phyloP scores from a whole-genome alignment of 2,113 vertebrate genomes.

The Cyprinodon variegatus region DNA sequence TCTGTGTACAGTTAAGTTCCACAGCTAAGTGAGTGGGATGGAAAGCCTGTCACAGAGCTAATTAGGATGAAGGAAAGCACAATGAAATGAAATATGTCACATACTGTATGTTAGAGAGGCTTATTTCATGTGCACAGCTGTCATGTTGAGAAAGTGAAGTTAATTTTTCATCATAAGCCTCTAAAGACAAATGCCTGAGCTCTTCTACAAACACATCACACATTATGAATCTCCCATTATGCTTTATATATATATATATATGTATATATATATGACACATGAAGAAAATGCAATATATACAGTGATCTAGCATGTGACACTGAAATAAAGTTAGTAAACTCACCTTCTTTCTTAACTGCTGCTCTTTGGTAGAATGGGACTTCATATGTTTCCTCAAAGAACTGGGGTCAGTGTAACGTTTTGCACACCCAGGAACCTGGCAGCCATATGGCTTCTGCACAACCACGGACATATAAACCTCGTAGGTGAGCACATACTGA shows the following conservation, averaged over 20 bases:
- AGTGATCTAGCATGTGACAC: too few relatives aligned
- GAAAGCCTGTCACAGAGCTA: slow-evolving; percentile 9
- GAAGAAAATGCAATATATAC: too few relatives aligned
- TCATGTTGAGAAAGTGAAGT: slow-evolving; percentile 4
- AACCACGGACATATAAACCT: slow-evolving; percentile 28
- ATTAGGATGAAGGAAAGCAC: slow-evolving; percentile 32
- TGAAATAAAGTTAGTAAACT: not conserved
- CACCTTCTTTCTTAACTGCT: slow-evolving; percentile 92
- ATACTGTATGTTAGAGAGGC: not conserved
- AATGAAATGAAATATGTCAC: slow-evolving; percentile 13
- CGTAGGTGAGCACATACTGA: not conserved
- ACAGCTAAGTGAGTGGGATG: slow-evolving; percentile 16
- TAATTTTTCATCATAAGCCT: not conserved
- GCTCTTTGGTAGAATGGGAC: slow-evolving; percentile 92
- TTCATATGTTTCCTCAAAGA: slow-evolving; percentile 97
- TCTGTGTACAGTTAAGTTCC: slow-evolving; percentile 2
- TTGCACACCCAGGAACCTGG: slow-evolving; percentile 93
- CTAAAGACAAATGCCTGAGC: not conserved
- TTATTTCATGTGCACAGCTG: slow-evolving; percentile 14
- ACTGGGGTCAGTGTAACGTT: slow-evolving; percentile 98
- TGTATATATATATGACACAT: too few relatives aligned
- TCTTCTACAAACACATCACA: slow-evolving; percentile 4
- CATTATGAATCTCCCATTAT: not conserved
- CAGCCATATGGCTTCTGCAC: slow-evolving; percentile 95
- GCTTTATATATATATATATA: not conserved